These are phyloP conservation scores for Agriopis aurantiaria DNA, from an alignment of 2,888 invertebrate genomes.

Conservation along the genomic window DNA sequence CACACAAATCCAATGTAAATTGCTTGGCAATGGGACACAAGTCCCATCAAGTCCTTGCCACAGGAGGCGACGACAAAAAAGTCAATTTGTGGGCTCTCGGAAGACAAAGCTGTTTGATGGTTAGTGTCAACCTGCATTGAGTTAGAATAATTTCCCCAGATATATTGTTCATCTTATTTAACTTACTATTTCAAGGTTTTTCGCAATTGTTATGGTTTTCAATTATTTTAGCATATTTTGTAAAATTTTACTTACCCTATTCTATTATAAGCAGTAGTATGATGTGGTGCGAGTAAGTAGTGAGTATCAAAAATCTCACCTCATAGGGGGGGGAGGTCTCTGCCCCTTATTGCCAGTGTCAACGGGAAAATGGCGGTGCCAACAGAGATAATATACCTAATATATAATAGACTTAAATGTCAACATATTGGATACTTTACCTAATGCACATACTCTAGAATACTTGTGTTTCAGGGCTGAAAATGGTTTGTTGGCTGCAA, in stretches of 20 bases:
- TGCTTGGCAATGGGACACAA: conserved; percentile 96
- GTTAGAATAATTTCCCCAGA: neutral
- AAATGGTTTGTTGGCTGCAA: no score
- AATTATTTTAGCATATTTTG: neutral
- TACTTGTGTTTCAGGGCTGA: no score
- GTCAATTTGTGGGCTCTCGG: conserved; percentile 99
- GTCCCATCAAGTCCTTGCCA: conserved; percentile 95
- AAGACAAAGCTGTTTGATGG: conserved; percentile 97
- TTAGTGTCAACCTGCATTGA: conserved; percentile 68
- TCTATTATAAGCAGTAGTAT: neutral
- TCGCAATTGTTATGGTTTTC: neutral
- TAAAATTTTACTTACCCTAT: neutral
- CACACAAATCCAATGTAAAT: conserved; percentile 95
- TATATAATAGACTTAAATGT: no score
- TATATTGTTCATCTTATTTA: neutral
- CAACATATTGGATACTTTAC: no score
- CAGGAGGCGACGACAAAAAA: conserved; percentile 98
- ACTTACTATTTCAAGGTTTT: neutral
- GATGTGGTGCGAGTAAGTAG: neutral
- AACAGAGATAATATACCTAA: no score
- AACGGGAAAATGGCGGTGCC: no score
- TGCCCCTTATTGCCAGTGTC: no score
- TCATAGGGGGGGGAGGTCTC: neutral
- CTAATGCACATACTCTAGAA: no score
- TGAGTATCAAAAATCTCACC: neutral